Conservation (phyloP, 2,113 vertebrate genomes). For the Rallus limicola region DNA sequence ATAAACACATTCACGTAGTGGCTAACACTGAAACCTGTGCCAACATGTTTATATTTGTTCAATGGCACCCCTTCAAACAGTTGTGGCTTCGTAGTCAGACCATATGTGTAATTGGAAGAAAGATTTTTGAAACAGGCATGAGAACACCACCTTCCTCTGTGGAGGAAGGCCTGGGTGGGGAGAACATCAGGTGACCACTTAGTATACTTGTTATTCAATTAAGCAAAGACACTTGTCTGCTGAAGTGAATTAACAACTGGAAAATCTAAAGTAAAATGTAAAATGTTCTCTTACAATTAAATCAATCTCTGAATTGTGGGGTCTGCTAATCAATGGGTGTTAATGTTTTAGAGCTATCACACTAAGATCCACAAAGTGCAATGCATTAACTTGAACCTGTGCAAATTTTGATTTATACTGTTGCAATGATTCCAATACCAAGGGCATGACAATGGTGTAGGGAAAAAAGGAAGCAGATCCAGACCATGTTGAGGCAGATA, state of each 20-base stretch:
- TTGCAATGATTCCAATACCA: not conserved
- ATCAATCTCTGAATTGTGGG: not conserved
- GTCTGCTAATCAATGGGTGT: not conserved
- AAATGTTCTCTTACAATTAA: not conserved
- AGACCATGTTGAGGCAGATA: accelerated
- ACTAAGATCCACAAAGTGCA: not conserved
- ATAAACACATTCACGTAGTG: not conserved
- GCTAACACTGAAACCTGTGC: not conserved
- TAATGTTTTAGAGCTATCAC: not conserved
- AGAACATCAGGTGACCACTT: not conserved
- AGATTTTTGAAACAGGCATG: not conserved
- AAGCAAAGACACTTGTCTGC: not conserved
- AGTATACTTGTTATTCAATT: not conserved
- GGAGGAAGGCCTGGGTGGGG: not conserved
- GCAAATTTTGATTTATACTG: not conserved
- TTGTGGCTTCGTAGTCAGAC: not conserved
- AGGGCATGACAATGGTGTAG: not conserved
- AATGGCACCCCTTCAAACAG: not conserved
- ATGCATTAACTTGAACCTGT: not conserved
- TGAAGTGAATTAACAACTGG: not conserved
- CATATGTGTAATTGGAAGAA: accelerated
- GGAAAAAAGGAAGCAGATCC: not conserved
- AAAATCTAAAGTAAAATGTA: not conserved
- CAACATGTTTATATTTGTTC: not conserved
- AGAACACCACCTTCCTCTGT: not conserved